Conservation (phyloP, 2,888 invertebrate species). For the Aphidoletes aphidimyza region DNA sequence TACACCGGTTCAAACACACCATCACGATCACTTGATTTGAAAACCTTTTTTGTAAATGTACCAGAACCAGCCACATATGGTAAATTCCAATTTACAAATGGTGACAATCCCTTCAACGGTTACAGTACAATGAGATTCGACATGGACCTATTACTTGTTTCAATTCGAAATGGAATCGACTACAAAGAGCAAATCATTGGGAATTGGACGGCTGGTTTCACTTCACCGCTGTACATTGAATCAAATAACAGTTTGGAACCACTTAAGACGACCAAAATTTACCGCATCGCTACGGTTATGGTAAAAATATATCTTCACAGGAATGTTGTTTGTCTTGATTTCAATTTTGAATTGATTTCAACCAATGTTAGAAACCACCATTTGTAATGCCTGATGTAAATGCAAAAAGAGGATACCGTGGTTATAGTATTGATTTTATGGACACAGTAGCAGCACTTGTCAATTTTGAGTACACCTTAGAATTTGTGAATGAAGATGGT, state of each 20-base stretch:
- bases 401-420: constrained; percentile 76
- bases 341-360: too few relatives aligned
- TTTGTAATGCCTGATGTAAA: constrained; percentile 79
- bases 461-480: constrained; percentile 90
- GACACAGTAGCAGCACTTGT: constrained; percentile 85
- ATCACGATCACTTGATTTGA: constrained; percentile 72
- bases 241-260: constrained; percentile 77
- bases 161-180: constrained; percentile 78
- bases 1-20: constrained; percentile 82
- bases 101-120: constrained; percentile 72
- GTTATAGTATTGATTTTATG: constrained; percentile 95
- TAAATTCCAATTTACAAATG: constrained; percentile 72
- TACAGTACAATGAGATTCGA: constrained; percentile 80
- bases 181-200: constrained; percentile 78
- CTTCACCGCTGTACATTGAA: constrained; percentile 73
- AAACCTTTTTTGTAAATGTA: constrained; percentile 74
- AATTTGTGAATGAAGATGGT: constrained; percentile 84
- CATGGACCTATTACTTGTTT: constrained; percentile 77
- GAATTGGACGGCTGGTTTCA: constrained; percentile 81
- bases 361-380: constrained; percentile 89
- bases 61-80: constrained; percentile 78
- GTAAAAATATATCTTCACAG: too few relatives aligned
- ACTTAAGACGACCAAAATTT: constrained; percentile 84
- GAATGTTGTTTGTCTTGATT: too few relatives aligned
- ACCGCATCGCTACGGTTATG: constrained; percentile 85